Percentiles rank a stretch among this genome's conserved stretches.
These are phyloP conservation scores for Cryptotermes secundus DNA, from an alignment of 1,140 invertebrate species.

Conservation along the genomic window DNA sequence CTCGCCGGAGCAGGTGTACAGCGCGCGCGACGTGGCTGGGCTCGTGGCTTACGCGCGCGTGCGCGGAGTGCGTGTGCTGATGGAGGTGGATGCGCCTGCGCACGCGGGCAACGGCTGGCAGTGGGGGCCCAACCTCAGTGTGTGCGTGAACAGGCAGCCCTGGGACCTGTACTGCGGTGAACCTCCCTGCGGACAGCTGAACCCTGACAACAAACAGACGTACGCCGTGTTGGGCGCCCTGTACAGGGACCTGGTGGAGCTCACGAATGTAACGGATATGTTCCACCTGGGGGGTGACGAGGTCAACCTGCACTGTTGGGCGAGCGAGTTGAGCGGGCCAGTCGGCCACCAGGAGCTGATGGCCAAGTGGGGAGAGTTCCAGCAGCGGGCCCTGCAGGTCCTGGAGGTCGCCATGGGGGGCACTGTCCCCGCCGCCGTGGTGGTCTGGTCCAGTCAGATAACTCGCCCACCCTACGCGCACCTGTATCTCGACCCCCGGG, in stretches of 20 bases:
- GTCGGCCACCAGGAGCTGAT: not conserved
- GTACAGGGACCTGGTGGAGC: conserved; percentile 64
- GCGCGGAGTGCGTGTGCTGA: conserved; percentile 56
- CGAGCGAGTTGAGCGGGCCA: not conserved
- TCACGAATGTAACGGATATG: conserved; percentile 66
- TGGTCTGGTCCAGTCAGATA: conserved; percentile 75
- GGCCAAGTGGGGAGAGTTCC: conserved; percentile 75
- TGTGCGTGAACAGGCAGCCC: conserved; percentile 70
- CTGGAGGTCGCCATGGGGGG: conserved; percentile 66
- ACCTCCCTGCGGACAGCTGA: conserved; percentile 83
- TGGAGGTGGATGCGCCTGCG: conserved; percentile 85
- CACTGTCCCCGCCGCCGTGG: conserved; percentile 59
- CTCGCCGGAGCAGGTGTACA: conserved; percentile 58
- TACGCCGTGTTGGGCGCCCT: conserved; percentile 73
- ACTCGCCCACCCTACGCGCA: conserved; percentile 53
- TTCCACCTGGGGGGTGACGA: conserved; percentile 92
- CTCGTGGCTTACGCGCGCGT: conserved; percentile 63
- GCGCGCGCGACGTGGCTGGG: conserved; percentile 61
- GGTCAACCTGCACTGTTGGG: conserved; percentile 31
- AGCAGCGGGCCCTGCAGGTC: conserved; percentile 59
- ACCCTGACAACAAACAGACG: conserved; percentile 70
- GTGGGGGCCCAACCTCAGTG: conserved; percentile 55
- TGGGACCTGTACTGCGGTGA: conserved; percentile 79
- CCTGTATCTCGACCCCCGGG: conserved; percentile 38
- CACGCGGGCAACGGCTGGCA: conserved; percentile 89